Evolutionary conservation across 2,797 vertebrate genomes (phyloP).

Genomic region (Syngnathus rostellatus): DNA sequence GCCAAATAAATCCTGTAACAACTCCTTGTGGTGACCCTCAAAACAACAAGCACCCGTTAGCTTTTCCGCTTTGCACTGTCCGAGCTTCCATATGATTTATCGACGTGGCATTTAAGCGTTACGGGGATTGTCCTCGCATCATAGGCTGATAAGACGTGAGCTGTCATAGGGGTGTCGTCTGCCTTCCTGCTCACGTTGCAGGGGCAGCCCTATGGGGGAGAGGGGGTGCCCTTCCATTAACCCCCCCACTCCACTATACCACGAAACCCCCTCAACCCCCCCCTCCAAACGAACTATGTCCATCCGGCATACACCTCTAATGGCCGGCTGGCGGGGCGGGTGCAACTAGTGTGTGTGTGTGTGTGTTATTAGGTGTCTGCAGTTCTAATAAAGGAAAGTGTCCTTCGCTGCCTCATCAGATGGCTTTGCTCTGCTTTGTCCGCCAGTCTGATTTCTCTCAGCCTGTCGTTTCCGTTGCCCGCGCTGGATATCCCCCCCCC

Average conservation of each 20-base stretch:
- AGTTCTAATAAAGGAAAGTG: conserved; percentile 73
- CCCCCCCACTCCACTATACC: conserved; percentile 17
- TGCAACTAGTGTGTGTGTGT: conserved; percentile 44
- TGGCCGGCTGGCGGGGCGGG: conserved; percentile 42
- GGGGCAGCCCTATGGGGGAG: conserved; percentile 62
- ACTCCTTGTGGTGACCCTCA: neutral
- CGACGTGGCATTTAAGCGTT: conserved; percentile 45
- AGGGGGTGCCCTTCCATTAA: conserved; percentile 34
- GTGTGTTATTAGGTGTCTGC: conserved; percentile 67
- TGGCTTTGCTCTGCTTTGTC: conserved; percentile 54
- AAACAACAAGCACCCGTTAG: neutral
- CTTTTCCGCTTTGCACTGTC: neutral
- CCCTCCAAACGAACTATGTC: conserved; percentile 57
- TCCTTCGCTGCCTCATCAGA: conserved; percentile 64
- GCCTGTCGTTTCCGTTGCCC: conserved; percentile 34
- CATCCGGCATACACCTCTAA: conserved; percentile 48
- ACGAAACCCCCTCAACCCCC: conserved; percentile 17
- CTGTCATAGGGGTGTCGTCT: conserved; percentile 62
- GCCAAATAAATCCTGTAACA: neutral
- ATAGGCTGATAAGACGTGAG: conserved; percentile 60
- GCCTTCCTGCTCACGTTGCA: conserved; percentile 66
- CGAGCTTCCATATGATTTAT: neutral
- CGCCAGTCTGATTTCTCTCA: conserved; percentile 37
- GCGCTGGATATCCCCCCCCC: conserved; percentile 25
- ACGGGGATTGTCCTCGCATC: conserved; percentile 35